Evolutionary conservation across 1,140 invertebrate genomes (phyloP).

Genomic region (Drosophila sucinea): DNA sequence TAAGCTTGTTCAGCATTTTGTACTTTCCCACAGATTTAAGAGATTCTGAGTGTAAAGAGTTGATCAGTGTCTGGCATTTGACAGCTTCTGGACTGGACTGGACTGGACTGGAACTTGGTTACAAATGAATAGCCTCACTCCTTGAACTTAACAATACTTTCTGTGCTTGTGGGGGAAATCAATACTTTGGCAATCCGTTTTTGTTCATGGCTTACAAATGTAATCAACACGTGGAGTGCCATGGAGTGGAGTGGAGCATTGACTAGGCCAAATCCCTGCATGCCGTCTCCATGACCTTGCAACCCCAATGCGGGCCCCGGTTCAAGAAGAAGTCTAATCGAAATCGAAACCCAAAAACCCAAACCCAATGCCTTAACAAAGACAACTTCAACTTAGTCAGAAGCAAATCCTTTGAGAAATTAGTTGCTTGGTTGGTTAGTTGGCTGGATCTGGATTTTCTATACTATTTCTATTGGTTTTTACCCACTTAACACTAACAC

Average conservation of each 20-base stretch:
- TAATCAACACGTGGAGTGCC: slow-evolving; percentile 55
- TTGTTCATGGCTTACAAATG: slow-evolving; percentile 52
- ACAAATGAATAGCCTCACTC: slow-evolving; percentile 56
- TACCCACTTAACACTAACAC: slow-evolving; percentile 1
- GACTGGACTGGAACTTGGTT: slow-evolving; percentile 45
- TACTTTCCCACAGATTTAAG: slow-evolving; percentile 28
- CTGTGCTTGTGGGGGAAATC: slow-evolving; percentile 49
- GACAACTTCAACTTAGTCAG: slow-evolving; percentile 52
- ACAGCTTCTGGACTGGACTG: slow-evolving; percentile 42
- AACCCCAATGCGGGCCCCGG: slow-evolving; percentile 4
- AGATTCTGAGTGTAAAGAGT: slow-evolving; percentile 12
- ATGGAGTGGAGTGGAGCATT: slow-evolving; percentile 34
- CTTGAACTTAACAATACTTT: slow-evolving; percentile 44
- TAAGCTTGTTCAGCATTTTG: neutral
- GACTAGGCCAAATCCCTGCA: slow-evolving; percentile 49
- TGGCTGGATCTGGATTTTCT: slow-evolving; percentile 35
- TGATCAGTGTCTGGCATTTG: slow-evolving; percentile 44
- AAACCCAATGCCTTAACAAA: slow-evolving; percentile 33
- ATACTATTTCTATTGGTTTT: slow-evolving; percentile 32
- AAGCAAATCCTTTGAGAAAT: slow-evolving; percentile 75
- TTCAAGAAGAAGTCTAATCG: slow-evolving; percentile 24
- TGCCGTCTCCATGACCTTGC: slow-evolving; percentile 32
- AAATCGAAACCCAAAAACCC: slow-evolving; percentile 29
- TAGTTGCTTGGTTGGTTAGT: slow-evolving; percentile 32
- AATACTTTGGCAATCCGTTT: slow-evolving; percentile 65